These are phyloP conservation scores for Rhinichthys osculus DNA, from an alignment of 2,797 vertebrate species.

Conservation along the genomic window DNA sequence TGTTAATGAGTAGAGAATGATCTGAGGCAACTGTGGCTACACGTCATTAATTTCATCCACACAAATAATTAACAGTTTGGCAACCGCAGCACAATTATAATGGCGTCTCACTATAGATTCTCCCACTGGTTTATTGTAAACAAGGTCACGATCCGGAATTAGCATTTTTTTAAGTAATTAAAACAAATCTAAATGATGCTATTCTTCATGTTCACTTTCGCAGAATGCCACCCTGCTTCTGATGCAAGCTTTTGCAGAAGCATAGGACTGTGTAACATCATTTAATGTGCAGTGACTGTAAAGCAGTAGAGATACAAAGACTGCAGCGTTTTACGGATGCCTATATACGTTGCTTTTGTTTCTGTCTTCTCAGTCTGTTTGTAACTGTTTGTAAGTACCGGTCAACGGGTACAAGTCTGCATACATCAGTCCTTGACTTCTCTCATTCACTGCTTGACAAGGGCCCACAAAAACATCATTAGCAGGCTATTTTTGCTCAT, in stretches of 20 bases:
- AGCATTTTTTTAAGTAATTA: conserved; percentile 2
- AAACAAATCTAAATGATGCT: conserved; percentile 4
- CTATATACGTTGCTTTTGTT: conserved; percentile 30
- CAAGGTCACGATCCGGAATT: background rate
- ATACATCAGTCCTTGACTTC: conserved; percentile 42
- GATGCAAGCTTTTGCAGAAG: background rate
- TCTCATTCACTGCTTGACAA: conserved; percentile 45
- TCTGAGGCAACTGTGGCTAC: conserved; percentile 9
- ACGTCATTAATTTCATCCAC: conserved; percentile 49
- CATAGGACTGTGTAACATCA: background rate
- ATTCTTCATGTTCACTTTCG: conserved; percentile 30
- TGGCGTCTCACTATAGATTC: background rate
- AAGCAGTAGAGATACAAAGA: conserved; percentile 8
- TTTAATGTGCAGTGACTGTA: conserved; percentile 18
- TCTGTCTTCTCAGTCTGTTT: conserved; percentile 5
- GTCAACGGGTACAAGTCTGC: conserved; percentile 41
- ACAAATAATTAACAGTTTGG: conserved; percentile 17
- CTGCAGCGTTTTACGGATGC: background rate
- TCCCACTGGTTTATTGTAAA: background rate
- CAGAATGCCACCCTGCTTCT: conserved; percentile 4
- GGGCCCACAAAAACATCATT: conserved; percentile 28
- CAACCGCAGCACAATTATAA: background rate
- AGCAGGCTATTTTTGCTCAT: conserved; percentile 43
- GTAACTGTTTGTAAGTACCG: conserved; percentile 9
- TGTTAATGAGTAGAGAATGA: conserved; percentile 44